Conservation (phyloP, 2,888 invertebrate species). For the Acronicta leporina region DNA sequence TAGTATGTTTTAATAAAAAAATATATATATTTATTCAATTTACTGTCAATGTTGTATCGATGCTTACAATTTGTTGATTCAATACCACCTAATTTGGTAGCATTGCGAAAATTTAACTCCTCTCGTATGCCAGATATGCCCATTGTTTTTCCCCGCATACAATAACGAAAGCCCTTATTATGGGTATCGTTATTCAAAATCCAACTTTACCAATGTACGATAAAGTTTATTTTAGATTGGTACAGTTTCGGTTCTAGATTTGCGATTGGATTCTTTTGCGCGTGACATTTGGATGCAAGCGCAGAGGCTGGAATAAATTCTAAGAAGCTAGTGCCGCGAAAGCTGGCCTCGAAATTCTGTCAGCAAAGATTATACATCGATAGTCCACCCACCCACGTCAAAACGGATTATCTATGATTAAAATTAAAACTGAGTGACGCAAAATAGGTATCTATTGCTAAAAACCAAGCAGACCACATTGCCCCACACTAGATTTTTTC, state of each 20-base stretch:
- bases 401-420: neutral
- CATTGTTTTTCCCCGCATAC: conserved; percentile 40
- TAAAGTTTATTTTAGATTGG: conserved; percentile 25
- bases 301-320: conserved; percentile 40
- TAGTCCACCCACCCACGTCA: conserved; percentile 1
- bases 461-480: too few relatives aligned
- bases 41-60: conserved; percentile 63
- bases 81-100: conserved; percentile 43
- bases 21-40: conserved; percentile 59
- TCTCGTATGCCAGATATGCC: conserved; percentile 54
- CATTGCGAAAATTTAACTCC: conserved; percentile 52
- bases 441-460: too few relatives aligned
- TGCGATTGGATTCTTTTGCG: conserved; percentile 46
- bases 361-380: conserved; percentile 18
- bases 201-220: neutral
- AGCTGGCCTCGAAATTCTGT: conserved; percentile 40
- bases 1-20: conserved; percentile 59
- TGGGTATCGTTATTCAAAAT: conserved; percentile 2
- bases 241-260: conserved; percentile 16
- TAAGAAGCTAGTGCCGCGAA: conserved; percentile 42
- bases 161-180: conserved; percentile 22
- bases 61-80: conserved; percentile 61
- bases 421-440: neutral
- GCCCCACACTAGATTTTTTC: too few relatives aligned
- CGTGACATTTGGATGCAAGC: conserved; percentile 53